phyloP scores from a whole-genome alignment of 2,113 vertebrate genomes.

The Dryoscopus gambensis region DNA sequence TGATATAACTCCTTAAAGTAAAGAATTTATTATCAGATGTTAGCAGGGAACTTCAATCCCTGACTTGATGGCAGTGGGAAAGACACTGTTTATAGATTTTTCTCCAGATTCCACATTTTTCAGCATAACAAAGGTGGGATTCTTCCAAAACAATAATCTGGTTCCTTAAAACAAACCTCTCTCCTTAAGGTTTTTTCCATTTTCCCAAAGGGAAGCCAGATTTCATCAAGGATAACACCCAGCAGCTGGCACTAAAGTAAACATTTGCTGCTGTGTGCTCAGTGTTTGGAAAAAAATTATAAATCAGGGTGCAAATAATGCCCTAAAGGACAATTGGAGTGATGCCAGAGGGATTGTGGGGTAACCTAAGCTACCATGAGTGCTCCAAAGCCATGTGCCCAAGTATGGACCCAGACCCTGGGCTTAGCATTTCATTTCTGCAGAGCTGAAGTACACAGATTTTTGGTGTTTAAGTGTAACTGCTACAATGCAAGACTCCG shows the following conservation, averaged over 20 bases:
- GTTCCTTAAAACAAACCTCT: background rate
- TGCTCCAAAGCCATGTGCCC: background rate
- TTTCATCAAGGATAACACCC: conserved; percentile 2
- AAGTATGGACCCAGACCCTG: background rate
- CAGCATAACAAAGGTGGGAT: background rate
- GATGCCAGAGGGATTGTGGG: background rate
- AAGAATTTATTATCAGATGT: background rate
- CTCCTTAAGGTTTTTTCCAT: background rate
- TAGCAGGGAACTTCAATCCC: background rate
- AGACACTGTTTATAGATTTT: background rate
- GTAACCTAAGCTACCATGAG: background rate
- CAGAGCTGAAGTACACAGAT: background rate
- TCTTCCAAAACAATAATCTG: background rate
- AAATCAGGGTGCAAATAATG: background rate
- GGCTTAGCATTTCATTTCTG: background rate
- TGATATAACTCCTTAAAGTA: background rate
- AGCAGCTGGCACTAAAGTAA: conserved; percentile 9
- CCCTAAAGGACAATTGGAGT: background rate
- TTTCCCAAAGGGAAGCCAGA: background rate
- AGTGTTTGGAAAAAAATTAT: background rate
- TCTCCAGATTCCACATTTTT: background rate
- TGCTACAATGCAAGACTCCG: background rate
- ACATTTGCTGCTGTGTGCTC: background rate
- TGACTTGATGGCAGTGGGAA: background rate
- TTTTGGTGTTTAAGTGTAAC: background rate